phyloP scores from a whole-genome alignment of 2,797 vertebrate genomes.

The Phaenicophaeus curvirostris region DNA sequence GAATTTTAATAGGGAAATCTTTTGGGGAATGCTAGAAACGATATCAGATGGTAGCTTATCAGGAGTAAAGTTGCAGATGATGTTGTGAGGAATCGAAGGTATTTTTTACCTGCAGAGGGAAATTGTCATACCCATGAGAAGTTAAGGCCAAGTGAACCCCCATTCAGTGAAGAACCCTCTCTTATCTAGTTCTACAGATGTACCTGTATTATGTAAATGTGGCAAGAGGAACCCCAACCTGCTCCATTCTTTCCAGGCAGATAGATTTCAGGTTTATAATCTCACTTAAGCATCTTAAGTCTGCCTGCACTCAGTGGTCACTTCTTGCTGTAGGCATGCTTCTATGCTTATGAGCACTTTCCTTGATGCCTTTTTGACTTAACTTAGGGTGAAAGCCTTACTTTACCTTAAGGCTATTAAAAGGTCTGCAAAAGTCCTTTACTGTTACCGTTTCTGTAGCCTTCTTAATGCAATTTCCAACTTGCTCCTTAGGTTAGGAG shows the following conservation, averaged over 20 bases:
- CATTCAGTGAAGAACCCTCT: not conserved
- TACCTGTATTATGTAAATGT: not conserved
- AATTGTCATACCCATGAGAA: not conserved
- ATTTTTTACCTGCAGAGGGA: not conserved
- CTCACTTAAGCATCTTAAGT: not conserved
- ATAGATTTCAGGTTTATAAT: not conserved
- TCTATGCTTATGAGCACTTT: not conserved
- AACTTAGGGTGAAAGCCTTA: not conserved
- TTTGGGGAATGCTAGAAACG: not conserved
- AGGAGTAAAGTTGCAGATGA: not conserved
- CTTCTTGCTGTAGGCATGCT: not conserved
- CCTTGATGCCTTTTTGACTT: not conserved
- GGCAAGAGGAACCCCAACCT: not conserved
- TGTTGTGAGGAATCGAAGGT: not conserved
- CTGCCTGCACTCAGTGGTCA: not conserved
- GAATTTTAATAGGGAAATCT: not conserved
- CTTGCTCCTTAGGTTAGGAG: not conserved
- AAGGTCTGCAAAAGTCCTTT: not conserved
- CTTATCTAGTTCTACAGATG: not conserved
- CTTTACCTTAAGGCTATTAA: not conserved
- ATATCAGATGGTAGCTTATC: not conserved
- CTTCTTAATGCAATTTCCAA: not conserved
- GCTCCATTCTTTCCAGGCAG: not conserved
- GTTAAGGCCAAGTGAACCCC: accelerated
- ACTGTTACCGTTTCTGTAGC: not conserved